Evolutionary conservation across 2,797 vertebrate species (phyloP), one percentile per base, ranked within the genome.

Genomic region (Trachurus trachurus): DNA sequence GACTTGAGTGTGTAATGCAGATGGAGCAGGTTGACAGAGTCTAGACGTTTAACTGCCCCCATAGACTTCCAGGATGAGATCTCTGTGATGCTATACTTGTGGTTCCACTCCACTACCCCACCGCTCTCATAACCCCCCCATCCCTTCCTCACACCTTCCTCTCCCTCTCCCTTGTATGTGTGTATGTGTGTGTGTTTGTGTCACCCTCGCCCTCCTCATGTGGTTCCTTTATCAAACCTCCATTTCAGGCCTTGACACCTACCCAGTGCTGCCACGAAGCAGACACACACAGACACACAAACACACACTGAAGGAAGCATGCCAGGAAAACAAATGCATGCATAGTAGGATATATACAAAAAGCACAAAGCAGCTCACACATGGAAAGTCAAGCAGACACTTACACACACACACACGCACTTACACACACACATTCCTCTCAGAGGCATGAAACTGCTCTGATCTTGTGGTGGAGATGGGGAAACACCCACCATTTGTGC

Each of bases 211-310:
- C 77, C 53, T 80, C 71, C 70, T 80, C 81, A 64, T 73, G 67
- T 59, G 82, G 65, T 82, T 74, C 84, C 77, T 82, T 87, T 76
- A 88, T 87, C 86, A 91, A 88, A 90, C 85, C 87, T 88, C 86
- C 85, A 89, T 92, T 88, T 92, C 84, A 89, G 89, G 85, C 89
- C 91, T 88, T 91, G 79, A 88, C 85, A 88, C 82, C 82, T 70
- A 70, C 76, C 80, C 78, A 67, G 56, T 60, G 66, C 73, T 71
- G 75, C 80, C 77, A 78, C 34, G 17, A 78, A 47, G 64, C 16
- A 54, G 37, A 52, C 3, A 54, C 39, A 52, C 3, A 57, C 16
- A 54, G 37, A 52, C 3, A 54, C 39, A 52, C 3, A 57, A 17
- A 54, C 71, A 80, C 50, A 71, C 16, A 72, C 44, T 57, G 61